Conservation (phyloP, 2,888 invertebrate species). For the Tenodera sinensis region DNA sequence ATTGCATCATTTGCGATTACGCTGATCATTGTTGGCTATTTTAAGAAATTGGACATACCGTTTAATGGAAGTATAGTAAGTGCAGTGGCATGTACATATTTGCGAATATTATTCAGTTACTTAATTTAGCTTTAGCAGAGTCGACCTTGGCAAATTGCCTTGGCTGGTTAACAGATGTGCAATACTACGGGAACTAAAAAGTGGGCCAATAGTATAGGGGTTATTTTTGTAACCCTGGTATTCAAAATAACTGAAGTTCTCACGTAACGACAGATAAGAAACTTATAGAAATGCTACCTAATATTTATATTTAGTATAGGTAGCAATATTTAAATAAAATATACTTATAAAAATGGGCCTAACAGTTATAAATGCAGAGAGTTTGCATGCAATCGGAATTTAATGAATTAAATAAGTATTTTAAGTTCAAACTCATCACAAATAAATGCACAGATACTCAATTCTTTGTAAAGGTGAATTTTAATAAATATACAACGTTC, state of each 20-base stretch:
- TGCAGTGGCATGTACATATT: not conserved
- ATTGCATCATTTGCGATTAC: not conserved
- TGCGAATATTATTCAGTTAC: not conserved
- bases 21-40: not conserved
- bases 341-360: not conserved
- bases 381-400: no score
- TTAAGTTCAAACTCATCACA: no score
- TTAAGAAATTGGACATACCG: not conserved
- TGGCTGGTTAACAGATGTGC: conserved; percentile 18
- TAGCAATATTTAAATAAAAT: not conserved
- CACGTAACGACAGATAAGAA: not conserved
- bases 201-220: conserved; percentile 22
- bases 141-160: conserved; percentile 27
- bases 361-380: no score
- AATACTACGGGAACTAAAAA: conserved; percentile 12
- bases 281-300: not conserved
- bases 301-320: not conserved
- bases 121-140: conserved; percentile 14
- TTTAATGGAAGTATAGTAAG: not conserved
- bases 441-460: no score
- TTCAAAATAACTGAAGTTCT: not conserved
- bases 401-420: no score
- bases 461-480: no score
- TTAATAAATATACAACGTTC: no score
- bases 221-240: conserved; percentile 22